phyloP scores from a whole-genome alignment of 2,888 invertebrate genomes.

The Pheosia gnoma region DNA sequence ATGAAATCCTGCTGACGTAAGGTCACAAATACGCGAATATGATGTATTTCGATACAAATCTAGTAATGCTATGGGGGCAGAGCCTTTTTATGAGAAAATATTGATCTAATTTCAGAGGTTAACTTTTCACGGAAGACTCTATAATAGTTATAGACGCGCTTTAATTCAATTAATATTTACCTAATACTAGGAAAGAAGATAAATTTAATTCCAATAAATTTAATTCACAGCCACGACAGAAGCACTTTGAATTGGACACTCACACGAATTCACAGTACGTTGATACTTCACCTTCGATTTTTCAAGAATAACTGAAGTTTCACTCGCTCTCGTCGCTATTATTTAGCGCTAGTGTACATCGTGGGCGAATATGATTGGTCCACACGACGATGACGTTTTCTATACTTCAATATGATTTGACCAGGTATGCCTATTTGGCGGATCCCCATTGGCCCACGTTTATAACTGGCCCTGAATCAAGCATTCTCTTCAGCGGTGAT shows the following conservation, averaged over 20 bases:
- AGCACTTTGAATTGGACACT: constrained; percentile 61
- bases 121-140: constrained; percentile 13
- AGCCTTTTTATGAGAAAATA: neutral
- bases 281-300: constrained; percentile 65
- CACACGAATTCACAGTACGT: constrained; percentile 52
- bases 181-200: constrained; percentile 39
- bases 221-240: constrained; percentile 65
- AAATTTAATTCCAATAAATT: constrained; percentile 40
- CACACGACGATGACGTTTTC: constrained; percentile 70
- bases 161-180: constrained; percentile 43
- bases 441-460: constrained; percentile 88
- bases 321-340: constrained; percentile 74
- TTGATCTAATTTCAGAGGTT: constrained; percentile 15
- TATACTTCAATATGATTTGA: constrained; percentile 69
- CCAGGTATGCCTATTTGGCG: constrained; percentile 82
- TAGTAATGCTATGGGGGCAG: neutral
- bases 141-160: neutral
- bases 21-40: neutral
- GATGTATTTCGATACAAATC: too few species aligned
- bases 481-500: constrained; percentile 55
- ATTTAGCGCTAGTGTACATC: constrained; percentile 84
- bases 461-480: constrained; percentile 59
- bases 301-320: constrained; percentile 76
- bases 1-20: neutral
- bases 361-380: constrained; percentile 85